A percentile compares a stretch with the other conserved stretches of the same genome.
phyloP scores from a whole-genome alignment of 2,797 vertebrate genomes.

The Brotogeris chrysoptera region DNA sequence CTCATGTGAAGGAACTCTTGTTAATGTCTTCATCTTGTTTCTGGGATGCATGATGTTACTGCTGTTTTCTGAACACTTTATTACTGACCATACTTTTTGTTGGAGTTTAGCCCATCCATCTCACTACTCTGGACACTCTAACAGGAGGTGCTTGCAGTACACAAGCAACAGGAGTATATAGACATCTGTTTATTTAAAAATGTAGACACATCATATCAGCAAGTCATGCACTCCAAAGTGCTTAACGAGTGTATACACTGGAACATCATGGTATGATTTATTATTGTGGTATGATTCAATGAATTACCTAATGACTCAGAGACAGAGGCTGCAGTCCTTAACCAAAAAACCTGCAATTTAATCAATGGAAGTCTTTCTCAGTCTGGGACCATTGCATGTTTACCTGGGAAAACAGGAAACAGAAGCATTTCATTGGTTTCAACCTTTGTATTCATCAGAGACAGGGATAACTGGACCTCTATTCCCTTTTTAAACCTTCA shows the following conservation, averaged over 20 bases:
- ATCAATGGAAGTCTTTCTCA: neutral
- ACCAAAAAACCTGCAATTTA: neutral
- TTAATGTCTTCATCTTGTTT: neutral
- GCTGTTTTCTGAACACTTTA: neutral
- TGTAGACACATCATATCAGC: slow-evolving; percentile 9
- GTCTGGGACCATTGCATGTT: neutral
- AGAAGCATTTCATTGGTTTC: neutral
- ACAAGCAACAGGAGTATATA: slow-evolving; percentile 25
- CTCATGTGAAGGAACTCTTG: neutral
- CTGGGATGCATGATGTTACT: neutral
- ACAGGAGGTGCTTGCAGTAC: neutral
- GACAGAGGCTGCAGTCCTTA: neutral
- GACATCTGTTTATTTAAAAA: slow-evolving; percentile 48
- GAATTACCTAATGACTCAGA: neutral
- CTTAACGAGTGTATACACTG: slow-evolving; percentile 33
- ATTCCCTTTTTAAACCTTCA: neutral
- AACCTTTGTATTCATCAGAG: neutral
- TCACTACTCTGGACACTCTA: neutral
- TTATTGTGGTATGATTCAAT: slow-evolving; percentile 14
- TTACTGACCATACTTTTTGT: neutral
- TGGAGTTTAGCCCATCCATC: slow-evolving; percentile 8
- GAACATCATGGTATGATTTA: neutral
- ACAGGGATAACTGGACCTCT: neutral
- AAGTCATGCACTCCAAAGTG: slow-evolving; percentile 37
- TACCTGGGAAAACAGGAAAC: neutral